Conservation (phyloP, 2,888 invertebrate genomes). For the Glaucopsyche alexis region DNA sequence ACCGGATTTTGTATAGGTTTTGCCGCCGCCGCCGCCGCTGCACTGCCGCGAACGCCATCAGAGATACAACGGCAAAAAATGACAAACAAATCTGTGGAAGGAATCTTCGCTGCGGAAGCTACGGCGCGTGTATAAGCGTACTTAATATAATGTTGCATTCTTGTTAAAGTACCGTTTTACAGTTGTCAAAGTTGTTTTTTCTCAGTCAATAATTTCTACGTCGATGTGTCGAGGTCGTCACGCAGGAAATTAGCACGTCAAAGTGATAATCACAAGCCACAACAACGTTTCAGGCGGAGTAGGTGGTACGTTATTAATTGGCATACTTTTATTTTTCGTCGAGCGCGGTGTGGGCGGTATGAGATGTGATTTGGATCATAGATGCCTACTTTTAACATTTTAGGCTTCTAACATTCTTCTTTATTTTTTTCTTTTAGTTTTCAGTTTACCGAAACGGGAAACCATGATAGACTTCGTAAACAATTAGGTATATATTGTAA, state of each 20-base stretch:
- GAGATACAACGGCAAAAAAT: not conserved
- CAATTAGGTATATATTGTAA: too few relatives aligned
- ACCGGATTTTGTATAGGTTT: too few relatives aligned
- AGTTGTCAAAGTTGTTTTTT: constrained; percentile 5
- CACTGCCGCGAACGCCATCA: too few relatives aligned
- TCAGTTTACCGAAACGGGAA: too few relatives aligned
- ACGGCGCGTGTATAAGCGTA: too few relatives aligned
- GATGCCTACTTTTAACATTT: not conserved
- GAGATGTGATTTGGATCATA: not conserved
- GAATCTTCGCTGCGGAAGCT: too few relatives aligned
- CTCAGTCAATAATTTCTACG: constrained; percentile 1
- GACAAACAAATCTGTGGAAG: too few relatives aligned
- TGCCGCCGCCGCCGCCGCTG: too few relatives aligned
- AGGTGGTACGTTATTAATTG: not conserved
- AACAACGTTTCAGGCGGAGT: not conserved
- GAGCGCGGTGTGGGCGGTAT: not conserved
- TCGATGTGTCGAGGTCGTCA: constrained; percentile 14
- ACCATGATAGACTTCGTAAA: too few relatives aligned
- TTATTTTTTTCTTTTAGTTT: too few relatives aligned
- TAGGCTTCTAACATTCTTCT: not conserved
- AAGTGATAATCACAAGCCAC: constrained; percentile 4
- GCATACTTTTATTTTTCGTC: not conserved
- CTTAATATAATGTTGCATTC: not conserved
- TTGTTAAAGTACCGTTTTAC: not conserved
- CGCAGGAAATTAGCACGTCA: not conserved